Conservation (phyloP, 2,888 invertebrate genomes). For the Drosophila subsilvestris region DNA sequence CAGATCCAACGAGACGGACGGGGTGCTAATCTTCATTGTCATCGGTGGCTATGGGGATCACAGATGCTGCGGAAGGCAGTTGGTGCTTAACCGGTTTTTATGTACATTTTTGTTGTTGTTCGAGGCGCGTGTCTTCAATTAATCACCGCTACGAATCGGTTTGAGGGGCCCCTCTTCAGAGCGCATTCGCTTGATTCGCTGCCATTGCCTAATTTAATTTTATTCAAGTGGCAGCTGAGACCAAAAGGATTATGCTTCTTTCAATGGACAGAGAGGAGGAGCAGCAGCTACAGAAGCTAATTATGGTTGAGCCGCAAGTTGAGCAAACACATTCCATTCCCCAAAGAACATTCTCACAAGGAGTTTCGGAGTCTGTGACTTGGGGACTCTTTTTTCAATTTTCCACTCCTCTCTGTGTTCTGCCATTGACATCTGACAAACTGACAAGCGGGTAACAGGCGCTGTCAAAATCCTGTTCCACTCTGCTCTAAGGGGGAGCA, state of each 20-base stretch:
- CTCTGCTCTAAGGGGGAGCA: constrained; percentile 52
- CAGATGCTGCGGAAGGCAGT: constrained; percentile 31
- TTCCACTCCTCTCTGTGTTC: constrained; percentile 5
- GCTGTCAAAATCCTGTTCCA: constrained; percentile 45
- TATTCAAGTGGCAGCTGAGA: constrained; percentile 51
- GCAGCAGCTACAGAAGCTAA: constrained; percentile 46
- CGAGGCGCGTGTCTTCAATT: constrained; percentile 79
- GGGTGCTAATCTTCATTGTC: constrained; percentile 46
- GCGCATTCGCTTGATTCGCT: constrained; percentile 18
- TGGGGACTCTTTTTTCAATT: constrained; percentile 45
- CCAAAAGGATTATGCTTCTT: constrained; percentile 47
- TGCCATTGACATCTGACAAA: constrained; percentile 60
- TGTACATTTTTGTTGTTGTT: constrained; percentile 18
- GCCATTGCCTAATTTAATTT: constrained; percentile 56
- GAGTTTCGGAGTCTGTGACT: not conserved
- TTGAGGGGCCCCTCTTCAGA: constrained; percentile 4
- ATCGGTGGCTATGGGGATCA: constrained; percentile 29
- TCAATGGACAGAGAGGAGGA: constrained; percentile 8
- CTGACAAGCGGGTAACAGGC: constrained; percentile 57
- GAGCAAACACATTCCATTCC: constrained; percentile 15
- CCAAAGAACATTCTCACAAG: constrained; percentile 14
- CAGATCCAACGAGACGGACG: constrained; percentile 8
- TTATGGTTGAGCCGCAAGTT: constrained; percentile 38
- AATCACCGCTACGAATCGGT: constrained; percentile 62
- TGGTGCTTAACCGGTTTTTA: constrained; percentile 61